These are phyloP conservation scores for Philereme vetulata DNA, from an alignment of 2,888 invertebrate species.

Conservation along the genomic window DNA sequence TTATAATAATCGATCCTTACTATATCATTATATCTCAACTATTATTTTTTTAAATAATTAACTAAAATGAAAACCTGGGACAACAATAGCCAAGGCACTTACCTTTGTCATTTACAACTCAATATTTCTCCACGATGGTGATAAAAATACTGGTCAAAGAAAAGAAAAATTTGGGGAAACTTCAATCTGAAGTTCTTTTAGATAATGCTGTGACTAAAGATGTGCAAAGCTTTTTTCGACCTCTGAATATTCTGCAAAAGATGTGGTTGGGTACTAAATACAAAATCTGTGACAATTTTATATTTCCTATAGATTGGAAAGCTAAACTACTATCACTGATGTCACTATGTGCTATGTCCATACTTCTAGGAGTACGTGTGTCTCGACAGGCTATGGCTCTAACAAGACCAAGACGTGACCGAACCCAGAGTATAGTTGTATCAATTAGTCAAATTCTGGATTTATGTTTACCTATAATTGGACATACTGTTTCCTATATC, in stretches of 20 bases:
- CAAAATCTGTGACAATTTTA: constrained; percentile 6
- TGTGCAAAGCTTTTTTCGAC: constrained; percentile 3
- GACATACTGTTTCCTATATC: constrained; percentile 5
- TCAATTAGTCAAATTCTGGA: neutral
- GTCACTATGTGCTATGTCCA: neutral
- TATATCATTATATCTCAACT: no score
- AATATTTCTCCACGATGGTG: neutral
- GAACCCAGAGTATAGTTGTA: neutral
- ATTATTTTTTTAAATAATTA: no score
- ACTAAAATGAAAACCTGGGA: no score
- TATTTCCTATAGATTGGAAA: constrained; percentile 14
- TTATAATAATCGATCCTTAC: no score
- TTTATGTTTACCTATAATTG: neutral
- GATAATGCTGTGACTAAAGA: constrained; percentile 8
- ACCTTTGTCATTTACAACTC: no score
- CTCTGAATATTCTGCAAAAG: constrained; percentile 12
- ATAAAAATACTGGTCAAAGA: neutral
- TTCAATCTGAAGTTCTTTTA: constrained; percentile 3
- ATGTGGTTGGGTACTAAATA: constrained; percentile 6
- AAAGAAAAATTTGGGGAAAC: neutral
- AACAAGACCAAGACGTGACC: neutral
- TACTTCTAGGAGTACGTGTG: constrained; percentile 1
- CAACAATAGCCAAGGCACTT: no score
- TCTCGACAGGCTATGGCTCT: neutral
- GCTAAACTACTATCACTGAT: neutral